phyloP scores from a whole-genome alignment of 2,113 vertebrate genomes.

The Steatornis caripensis region DNA sequence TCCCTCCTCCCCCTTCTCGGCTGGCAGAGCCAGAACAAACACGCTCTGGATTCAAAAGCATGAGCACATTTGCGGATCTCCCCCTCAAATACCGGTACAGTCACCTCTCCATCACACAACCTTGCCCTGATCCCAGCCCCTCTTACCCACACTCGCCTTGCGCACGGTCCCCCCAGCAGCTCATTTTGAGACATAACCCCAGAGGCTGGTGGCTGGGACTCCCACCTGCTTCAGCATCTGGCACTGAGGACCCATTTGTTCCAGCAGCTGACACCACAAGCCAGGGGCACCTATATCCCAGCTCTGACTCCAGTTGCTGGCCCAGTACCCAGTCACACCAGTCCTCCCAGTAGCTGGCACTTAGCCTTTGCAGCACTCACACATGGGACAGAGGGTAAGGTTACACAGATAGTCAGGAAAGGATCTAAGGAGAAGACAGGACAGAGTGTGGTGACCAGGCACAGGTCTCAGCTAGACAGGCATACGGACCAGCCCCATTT shows the following conservation, averaged over 20 bases:
- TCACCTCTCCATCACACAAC: not conserved
- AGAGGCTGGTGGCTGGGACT: not conserved
- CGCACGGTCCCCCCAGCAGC: not conserved
- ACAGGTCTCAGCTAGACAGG: not conserved
- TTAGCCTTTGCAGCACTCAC: not conserved
- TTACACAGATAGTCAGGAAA: not conserved
- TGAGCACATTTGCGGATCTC: accelerated
- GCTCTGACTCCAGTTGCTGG: not conserved
- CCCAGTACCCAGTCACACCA: not conserved
- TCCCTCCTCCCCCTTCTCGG: not conserved
- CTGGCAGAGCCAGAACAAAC: not conserved
- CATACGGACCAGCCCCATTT: not conserved
- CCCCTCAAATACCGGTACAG: accelerated
- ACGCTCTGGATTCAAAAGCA: not conserved
- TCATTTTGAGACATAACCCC: not conserved
- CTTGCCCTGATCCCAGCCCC: not conserved
- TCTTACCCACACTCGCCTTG: accelerated
- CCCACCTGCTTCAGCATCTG: not conserved
- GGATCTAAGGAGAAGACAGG: not conserved
- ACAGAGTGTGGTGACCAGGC: not conserved
- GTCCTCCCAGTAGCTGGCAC: not conserved
- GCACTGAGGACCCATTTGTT: not conserved
- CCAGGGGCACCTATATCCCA: accelerated
- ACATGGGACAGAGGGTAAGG: not conserved
- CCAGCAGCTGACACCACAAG: not conserved